phyloP scores from a whole-genome alignment of 2,888 invertebrate genomes.

The Alloplasta piceator region DNA sequence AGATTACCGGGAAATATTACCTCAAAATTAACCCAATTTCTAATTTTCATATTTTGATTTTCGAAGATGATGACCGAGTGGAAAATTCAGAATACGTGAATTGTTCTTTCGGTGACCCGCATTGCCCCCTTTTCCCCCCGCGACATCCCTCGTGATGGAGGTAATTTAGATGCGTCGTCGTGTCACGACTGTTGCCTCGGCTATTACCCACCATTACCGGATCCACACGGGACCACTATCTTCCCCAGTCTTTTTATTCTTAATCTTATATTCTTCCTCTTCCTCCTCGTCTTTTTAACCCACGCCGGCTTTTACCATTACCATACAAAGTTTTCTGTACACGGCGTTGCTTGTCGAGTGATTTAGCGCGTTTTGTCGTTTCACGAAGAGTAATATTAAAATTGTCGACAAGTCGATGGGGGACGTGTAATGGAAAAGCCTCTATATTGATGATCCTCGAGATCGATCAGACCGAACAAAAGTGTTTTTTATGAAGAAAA shows the following conservation, averaged over 20 bases:
- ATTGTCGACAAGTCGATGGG: conserved; percentile 36
- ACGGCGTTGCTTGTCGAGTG: conserved; percentile 48
- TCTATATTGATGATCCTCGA: conserved; percentile 53
- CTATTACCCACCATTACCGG: conserved; percentile 78
- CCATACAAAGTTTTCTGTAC: conserved; percentile 65
- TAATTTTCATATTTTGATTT: too few relatives aligned
- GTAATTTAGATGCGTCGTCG: conserved; percentile 78
- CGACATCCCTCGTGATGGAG: conserved; percentile 67
- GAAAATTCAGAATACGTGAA: too few relatives aligned
- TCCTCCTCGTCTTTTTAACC: conserved; percentile 61
- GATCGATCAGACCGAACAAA: conserved; percentile 10
- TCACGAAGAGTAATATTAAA: conserved; percentile 45
- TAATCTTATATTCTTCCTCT: conserved; percentile 27
- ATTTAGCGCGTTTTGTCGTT: conserved; percentile 42
- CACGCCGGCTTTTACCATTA: conserved; percentile 69
- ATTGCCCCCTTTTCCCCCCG: conserved; percentile 1
- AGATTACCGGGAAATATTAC: too few relatives aligned
- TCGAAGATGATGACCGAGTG: too few relatives aligned
- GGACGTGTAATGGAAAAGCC: conserved; percentile 22
- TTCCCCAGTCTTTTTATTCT: conserved; percentile 32
- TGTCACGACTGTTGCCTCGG: conserved; percentile 75
- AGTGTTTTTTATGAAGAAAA: too few relatives aligned
- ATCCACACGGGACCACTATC: conserved; percentile 68
- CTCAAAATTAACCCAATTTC: too few relatives aligned
- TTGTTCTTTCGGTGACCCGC: background rate